Conservation (phyloP, 2,113 vertebrate genomes). For the Sinocyclocheilus grahami region DNA sequence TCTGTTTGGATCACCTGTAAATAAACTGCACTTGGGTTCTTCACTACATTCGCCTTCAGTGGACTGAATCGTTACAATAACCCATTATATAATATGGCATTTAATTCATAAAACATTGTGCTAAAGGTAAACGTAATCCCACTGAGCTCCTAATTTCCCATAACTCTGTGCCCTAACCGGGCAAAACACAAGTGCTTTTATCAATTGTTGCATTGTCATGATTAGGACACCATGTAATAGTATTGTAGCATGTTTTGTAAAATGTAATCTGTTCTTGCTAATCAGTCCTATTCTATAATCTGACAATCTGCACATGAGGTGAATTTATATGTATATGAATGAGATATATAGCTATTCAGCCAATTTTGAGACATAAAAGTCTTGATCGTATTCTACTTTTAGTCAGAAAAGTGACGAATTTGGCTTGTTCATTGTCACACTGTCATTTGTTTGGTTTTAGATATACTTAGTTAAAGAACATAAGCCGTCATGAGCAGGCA, state of each 20-base stretch:
- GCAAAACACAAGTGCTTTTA: too few relatives aligned
- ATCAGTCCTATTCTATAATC: too few relatives aligned
- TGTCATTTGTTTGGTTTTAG: conserved; percentile 17
- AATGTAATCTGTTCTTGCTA: too few relatives aligned
- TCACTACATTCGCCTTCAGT: too few relatives aligned
- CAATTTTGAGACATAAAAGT: background rate
- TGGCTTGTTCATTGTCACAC: background rate
- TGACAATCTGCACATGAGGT: too few relatives aligned
- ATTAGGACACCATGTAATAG: background rate
- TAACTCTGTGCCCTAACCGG: too few relatives aligned
- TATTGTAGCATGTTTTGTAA: background rate
- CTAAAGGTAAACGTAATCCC: background rate
- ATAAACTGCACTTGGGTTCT: too few relatives aligned
- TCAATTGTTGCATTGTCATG: background rate
- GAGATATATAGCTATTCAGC: too few relatives aligned
- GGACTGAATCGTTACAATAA: too few relatives aligned
- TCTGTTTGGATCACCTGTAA: too few relatives aligned
- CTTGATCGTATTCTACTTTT: background rate
- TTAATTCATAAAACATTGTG: background rate
- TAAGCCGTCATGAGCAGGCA: background rate
- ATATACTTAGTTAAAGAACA: background rate
- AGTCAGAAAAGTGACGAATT: background rate
- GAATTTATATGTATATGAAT: too few relatives aligned
- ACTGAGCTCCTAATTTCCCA: too few relatives aligned
- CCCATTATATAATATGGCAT: background rate